These are phyloP conservation scores for Gari tellinella DNA, from an alignment of 2,888 invertebrate genomes.

Conservation along the genomic window DNA sequence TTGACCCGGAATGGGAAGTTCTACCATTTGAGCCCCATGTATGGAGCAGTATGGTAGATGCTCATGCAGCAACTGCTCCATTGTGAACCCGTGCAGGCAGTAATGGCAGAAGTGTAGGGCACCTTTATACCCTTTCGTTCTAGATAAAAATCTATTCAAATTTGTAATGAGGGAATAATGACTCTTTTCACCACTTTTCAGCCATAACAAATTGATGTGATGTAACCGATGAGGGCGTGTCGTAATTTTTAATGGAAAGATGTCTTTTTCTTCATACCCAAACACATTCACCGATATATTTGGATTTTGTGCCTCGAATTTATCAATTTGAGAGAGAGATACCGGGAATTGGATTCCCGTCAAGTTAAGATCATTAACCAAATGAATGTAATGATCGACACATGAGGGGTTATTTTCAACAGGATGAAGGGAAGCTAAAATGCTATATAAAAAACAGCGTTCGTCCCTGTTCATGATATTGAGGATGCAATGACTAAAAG, in stretches of 20 bases:
- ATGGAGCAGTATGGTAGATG: conserved; percentile 38
- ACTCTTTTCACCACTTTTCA: conserved; percentile 29
- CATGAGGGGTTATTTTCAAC: conserved; percentile 1
- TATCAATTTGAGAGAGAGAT: conserved; percentile 29
- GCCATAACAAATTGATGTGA: conserved; percentile 51
- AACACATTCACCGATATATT: conserved; percentile 51
- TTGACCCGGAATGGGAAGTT: conserved; percentile 38
- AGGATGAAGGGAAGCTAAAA: conserved; percentile 42
- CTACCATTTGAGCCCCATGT: conserved; percentile 43
- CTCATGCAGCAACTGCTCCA: conserved; percentile 15
- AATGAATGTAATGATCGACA: conserved; percentile 29
- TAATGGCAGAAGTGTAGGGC: conserved; percentile 37
- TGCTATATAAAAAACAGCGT: conserved; percentile 44
- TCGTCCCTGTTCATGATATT: conserved; percentile 46
- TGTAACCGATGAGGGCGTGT: conserved; percentile 23
- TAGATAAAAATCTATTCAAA: conserved; percentile 45
- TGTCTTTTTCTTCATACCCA: conserved; percentile 46
- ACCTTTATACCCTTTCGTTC: conserved; percentile 12
- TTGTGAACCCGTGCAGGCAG: conserved; percentile 48
- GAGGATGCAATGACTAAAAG: conserved; percentile 9
- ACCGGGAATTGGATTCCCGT: conserved; percentile 39
- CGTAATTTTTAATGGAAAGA: conserved; percentile 44
- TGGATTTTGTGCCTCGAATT: conserved; percentile 46
- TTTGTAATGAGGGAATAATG: conserved; percentile 54
- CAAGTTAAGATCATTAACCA: conserved; percentile 38